Conservation (phyloP, 2,113 vertebrate species). For the Antigone vipio region DNA sequence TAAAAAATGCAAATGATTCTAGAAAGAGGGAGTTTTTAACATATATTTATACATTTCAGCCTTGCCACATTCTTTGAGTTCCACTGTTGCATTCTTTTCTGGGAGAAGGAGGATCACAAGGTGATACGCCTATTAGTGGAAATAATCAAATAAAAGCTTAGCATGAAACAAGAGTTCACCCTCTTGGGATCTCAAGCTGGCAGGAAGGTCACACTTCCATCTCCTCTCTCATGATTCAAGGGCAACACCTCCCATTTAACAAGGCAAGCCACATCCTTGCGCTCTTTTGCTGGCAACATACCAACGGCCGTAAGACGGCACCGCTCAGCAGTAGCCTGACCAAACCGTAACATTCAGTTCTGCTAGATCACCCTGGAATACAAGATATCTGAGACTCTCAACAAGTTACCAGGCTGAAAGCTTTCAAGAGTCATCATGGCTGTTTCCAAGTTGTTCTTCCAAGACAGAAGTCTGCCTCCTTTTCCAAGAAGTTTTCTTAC, state of each 20-base stretch:
- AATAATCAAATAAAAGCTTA: neutral
- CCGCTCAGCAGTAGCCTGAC: neutral
- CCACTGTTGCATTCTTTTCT: neutral
- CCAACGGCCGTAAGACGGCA: rapidly evolving
- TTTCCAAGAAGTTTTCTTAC: neutral
- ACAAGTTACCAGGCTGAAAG: neutral
- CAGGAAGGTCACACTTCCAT: neutral
- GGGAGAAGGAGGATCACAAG: neutral
- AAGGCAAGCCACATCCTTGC: neutral
- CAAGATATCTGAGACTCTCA: neutral
- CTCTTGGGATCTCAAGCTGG: neutral
- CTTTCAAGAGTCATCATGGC: neutral
- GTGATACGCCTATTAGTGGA: neutral
- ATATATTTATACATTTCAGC: neutral
- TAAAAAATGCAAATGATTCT: neutral
- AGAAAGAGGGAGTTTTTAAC: neutral
- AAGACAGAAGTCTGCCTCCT: neutral
- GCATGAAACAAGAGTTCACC: neutral
- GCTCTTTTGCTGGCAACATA: neutral
- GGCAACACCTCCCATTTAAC: neutral
- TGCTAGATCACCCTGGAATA: neutral
- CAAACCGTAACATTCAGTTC: neutral
- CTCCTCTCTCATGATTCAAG: neutral
- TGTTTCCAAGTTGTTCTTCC: neutral
- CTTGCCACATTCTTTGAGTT: neutral